Base-by-base conservation (phyloP, 1,140 invertebrate genomes). In the Daktulosphaira vitifoliae region DNA sequence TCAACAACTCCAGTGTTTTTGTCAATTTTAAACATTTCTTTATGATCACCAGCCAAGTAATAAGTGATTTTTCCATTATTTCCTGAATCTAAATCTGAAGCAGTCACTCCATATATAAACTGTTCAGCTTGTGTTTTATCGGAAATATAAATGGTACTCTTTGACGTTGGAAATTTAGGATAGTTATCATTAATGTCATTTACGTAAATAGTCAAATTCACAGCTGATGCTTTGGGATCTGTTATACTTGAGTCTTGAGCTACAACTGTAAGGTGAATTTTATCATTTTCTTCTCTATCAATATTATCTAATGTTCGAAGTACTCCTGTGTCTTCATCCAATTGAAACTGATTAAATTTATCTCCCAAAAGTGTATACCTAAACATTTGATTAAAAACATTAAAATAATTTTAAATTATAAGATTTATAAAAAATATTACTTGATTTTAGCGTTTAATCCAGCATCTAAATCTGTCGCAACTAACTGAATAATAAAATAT, bases 101-200 rank as follows among this genome's bases (percentile, higher is more conserved):
- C 91, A 74, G 84, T 85, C 0, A 88, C 87, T 11, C 90, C 91
- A 76, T 92, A 92, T 16, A 96, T 88, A 76, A 94, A 95, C 71
- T 82, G 77, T 18, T 81, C 81, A 80, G 81, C 76, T 68, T 81
- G 77, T 1, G 85, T 90, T 8, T 82, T 80, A 69, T 91, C 89
- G 0, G 90, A 86, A 50, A 92, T 82, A 59, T 88, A 84, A 4
- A 90, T 82, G 56, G 84, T 83, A 71, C 89, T 91, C 52, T 80
- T 77, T 2, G 80, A 75, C 66, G 82, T 80, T 2, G 82, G 79
- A 74, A 95, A 94, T 48, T 77, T 78, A 0, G 92, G 92, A 13
- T 83, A 79, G 73, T 93, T 93, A 73, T 96, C 92, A 74, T 96
- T 96, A 68, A 87, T 82, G 75, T 96, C 92, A 39, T 78, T 76